Conservation (phyloP, 2,797 vertebrate species). For the Aplochiton taeniatus region DNA sequence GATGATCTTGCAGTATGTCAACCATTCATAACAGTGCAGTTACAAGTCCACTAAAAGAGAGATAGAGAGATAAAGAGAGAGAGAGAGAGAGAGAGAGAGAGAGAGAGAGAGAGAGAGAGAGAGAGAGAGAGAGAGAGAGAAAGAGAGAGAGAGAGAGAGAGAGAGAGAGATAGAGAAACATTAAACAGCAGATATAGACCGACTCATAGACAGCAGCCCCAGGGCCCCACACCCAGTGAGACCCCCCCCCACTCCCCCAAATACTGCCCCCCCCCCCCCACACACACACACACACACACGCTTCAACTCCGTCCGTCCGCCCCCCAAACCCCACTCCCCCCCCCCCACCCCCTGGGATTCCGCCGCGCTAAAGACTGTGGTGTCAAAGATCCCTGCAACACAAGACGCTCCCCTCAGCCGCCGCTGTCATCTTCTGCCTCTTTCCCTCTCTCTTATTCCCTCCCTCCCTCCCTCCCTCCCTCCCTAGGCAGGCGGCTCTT, state of each 20-base stretch:
- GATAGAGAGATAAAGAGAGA: constrained; percentile 68
- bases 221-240: constrained; percentile 21
- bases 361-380: constrained; percentile 60
- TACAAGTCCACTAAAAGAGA: constrained; percentile 23
- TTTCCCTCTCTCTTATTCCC: constrained; percentile 31
- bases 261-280: no score
- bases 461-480: constrained; percentile 1
- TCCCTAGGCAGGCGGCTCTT: constrained; percentile 39
- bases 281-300: no score
- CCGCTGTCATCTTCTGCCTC: constrained; percentile 66
- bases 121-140: not conserved
- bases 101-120: not conserved
- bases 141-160: not conserved
- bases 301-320: no score
- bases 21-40: no score
- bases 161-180: no score
- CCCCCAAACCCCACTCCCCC: constrained; percentile 42
- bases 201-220: constrained; percentile 48
- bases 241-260: constrained; percentile 53
- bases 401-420: constrained; percentile 67
- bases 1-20: no score
- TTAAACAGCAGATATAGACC: constrained; percentile 27
- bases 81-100: not conserved
- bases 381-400: constrained; percentile 68
- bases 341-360: constrained; percentile 59